Conservation (phyloP, 2,888 invertebrate species). For the Scelioninae gen. 2 region DNA sequence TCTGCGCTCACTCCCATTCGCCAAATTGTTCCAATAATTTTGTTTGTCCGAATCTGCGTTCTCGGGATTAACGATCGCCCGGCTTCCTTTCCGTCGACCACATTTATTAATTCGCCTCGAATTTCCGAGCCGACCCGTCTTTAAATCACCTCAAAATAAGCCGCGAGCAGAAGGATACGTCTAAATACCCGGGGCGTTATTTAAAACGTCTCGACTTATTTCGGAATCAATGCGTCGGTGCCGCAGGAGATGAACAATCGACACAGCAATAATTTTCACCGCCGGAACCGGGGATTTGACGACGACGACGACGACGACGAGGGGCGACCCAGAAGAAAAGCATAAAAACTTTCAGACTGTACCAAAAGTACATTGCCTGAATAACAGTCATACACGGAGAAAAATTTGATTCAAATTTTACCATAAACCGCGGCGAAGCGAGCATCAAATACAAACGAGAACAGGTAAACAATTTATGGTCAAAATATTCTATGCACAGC, state of each 20-base stretch:
- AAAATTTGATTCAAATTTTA: no score
- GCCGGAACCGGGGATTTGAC: background rate
- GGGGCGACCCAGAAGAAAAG: background rate
- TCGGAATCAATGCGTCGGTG: conserved; percentile 33
- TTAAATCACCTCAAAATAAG: conserved; percentile 41
- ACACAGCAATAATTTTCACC: conserved; percentile 38
- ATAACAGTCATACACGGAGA: no score
- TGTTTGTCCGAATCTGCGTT: conserved; percentile 5
- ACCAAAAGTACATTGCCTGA: no score
- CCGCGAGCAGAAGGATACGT: conserved; percentile 25
- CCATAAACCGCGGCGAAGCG: no score
- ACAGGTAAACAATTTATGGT: no score
- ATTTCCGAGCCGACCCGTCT: conserved; percentile 19
- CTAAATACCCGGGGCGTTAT: conserved; percentile 42
- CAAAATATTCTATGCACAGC: no score
- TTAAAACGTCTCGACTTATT: conserved; percentile 45
- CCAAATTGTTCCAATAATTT: conserved; percentile 23
- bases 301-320: no score
- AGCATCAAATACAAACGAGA: no score
- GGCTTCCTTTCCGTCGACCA: conserved; percentile 3
- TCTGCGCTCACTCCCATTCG: background rate
- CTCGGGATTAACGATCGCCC: conserved; percentile 7
- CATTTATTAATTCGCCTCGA: conserved; percentile 41
- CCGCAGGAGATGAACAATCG: conserved; percentile 43
- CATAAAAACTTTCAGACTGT: no score